Percentiles rank a stretch among this genome's conserved stretches.
Conservation (phyloP, 2,888 invertebrate genomes). For the Aleiodes alternator region DNA sequence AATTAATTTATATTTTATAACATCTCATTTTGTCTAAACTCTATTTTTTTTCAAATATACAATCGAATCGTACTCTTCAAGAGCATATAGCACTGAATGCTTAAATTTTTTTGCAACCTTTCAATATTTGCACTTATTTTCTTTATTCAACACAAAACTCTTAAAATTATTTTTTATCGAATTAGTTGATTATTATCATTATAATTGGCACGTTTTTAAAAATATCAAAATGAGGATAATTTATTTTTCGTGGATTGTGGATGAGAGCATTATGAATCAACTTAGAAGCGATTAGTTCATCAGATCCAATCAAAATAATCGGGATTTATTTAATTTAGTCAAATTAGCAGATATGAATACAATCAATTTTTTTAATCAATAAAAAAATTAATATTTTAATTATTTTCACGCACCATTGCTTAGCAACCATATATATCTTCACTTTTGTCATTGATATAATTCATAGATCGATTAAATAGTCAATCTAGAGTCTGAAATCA, state of each 20-base stretch:
- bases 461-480: not conserved
- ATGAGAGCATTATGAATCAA: not conserved
- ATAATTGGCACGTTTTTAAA: not conserved
- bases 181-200: not conserved
- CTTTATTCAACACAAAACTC: too few species aligned
- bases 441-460: not conserved
- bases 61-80: not conserved
- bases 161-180: not conserved
- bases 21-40: not conserved
- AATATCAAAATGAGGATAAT: too few species aligned
- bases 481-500: not conserved
- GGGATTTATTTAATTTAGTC: too few species aligned
- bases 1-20: conserved; percentile 46
- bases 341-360: too few species aligned
- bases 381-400: too few species aligned
- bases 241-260: too few species aligned
- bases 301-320: not conserved
- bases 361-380: too few species aligned
- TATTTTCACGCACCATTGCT: too few species aligned
- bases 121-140: conserved; percentile 16
- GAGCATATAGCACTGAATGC: conserved; percentile 28
- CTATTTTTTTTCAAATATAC: not conserved
- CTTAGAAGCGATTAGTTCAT: not conserved
- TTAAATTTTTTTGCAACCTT: conserved; percentile 21
- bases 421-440: too few species aligned